Percentiles rank a stretch among this genome's conserved stretches.
phyloP scores from a whole-genome alignment of 1,140 invertebrate genomes.

The Latrodectus geometricus region DNA sequence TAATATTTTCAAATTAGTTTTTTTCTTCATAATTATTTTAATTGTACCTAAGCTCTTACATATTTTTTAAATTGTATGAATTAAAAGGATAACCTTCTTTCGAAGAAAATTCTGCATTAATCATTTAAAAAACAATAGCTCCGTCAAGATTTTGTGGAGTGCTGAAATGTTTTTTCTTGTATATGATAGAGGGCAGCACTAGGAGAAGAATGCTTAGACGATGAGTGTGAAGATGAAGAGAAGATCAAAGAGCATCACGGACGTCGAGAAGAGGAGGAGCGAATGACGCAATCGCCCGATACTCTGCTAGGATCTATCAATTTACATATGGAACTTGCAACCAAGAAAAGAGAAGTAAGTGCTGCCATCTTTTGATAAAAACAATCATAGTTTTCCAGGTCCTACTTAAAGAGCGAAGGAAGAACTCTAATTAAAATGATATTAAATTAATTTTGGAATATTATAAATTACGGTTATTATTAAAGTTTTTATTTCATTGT shows the following conservation, averaged over 20 bases:
- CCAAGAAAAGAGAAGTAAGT: constrained; percentile 54
- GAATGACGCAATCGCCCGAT: constrained; percentile 48
- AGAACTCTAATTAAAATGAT: no score
- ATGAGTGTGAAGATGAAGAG: constrained; percentile 48
- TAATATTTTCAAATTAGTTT: no score
- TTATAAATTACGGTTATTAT: no score
- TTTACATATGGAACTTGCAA: constrained; percentile 52
- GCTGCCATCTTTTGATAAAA: constrained; percentile 38
- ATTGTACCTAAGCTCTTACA: no score
- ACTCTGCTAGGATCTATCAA: constrained; percentile 45
- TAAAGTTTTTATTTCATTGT: no score
- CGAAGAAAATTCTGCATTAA: not conserved
- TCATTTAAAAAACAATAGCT: not conserved
- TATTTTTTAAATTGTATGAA: no score
- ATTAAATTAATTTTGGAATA: no score
- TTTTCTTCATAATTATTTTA: no score
- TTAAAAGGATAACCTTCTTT: not conserved
- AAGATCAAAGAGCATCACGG: constrained; percentile 41
- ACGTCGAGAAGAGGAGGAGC: constrained; percentile 43
- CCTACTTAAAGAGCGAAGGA: no score
- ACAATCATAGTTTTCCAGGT: no score
- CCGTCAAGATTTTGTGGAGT: not conserved
- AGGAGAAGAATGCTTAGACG: constrained; percentile 46
- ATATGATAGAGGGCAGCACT: constrained; percentile 56
- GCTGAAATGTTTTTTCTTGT: not conserved